Evolutionary conservation across 2,888 invertebrate genomes (phyloP), one percentile per base, ranked within the genome.

Genomic region (Baronia brevicornis): DNA sequence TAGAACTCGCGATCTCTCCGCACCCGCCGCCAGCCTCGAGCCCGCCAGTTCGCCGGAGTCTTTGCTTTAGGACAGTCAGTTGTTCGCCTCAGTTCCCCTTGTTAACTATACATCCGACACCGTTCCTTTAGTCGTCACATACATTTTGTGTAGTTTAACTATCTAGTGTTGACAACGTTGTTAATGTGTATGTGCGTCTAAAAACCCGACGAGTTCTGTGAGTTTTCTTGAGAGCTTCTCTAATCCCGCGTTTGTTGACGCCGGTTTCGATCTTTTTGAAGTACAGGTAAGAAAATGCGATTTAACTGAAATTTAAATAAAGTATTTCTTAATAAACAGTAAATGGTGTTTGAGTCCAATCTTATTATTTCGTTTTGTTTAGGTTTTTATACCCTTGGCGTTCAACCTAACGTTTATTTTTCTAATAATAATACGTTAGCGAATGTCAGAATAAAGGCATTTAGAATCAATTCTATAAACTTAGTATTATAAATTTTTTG

Each of bases 11-110:
- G 46, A 45, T 36, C 43, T 38, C 44, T 50, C 27, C 29, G 12
- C 17, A 21, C 20, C 32, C 19, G 30, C 22, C 32, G 32, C 34
- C 27, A 19, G 36, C 37, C 24, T 4, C 13, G 33, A 29, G 36
- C 36, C 37, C 62, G 66, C 51, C 78, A 80, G 80, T 80, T 60
- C 52, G 53, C 46, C 59, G 60, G 58, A 66, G 56, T 60, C 71
- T 64, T 73, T 71, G 78, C 77, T 73, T 60, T 71, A 78, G 73
- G 75, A 58, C 70, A 78, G 79, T 74, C 52, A 57, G 42, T 54
- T 58, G 38, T 45, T 40, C 46, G 43, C 46, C 39, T 51, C 46
- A 44, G 38, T 44, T 33, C 41, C 19, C 30, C 34, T 13, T 41
- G 17, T 38, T 28, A 30, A 37, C 28, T 29, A 36, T 36, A 31